Base-by-base conservation (phyloP, 1,140 invertebrate species). In the Drosophila repleta region DNA sequence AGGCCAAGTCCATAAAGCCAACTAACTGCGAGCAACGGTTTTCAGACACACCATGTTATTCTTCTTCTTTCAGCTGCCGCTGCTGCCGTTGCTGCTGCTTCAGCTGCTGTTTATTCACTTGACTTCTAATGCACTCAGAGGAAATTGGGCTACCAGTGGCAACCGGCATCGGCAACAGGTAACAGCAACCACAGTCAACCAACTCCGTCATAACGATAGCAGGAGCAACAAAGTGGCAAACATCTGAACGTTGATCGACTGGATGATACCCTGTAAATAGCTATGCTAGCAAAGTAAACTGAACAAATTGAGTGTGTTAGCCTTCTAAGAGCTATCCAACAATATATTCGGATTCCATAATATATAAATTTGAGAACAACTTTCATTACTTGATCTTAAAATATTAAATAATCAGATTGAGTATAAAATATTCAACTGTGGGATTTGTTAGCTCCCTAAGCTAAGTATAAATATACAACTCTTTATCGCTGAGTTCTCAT, bases 71-170 rank as follows among this genome's bases (percentile, higher is more conserved):
- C 17, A 17, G 61, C 52, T 48, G 43, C 60, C 52, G 56, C 49
- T 62, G 53, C 37, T 52, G 7, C 29, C 8, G 6, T 6, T 29
- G 29, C 29, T 29, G 11, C 35, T 65, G 46, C 56, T 65, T 68
- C 46, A 64, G n/a, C 39, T 51, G 56, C 57, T 68, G 65, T 52
- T 69, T 69, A 75, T 75, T 77, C 62, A 71, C 79, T 83, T 83
- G 71, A 83, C 79, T 79, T 79, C 62, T 79, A 83, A 83, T 83
- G 75, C 79, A 78, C 75, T 78, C 71, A 62, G 45, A 61, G 79
- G 80, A 83, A 83, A 83, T 83, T 79, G 71, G 79, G 79, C 79
- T 69, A 83, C 64, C 65, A 83, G 57, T 83, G 48, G 48, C 79
- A 74, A 73, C 64, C 49, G 57, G 39, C 70, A 73, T 55, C 15